Base-by-base conservation (phyloP, 2,113 vertebrate species). In the Ageneiosus marmoratus region DNA sequence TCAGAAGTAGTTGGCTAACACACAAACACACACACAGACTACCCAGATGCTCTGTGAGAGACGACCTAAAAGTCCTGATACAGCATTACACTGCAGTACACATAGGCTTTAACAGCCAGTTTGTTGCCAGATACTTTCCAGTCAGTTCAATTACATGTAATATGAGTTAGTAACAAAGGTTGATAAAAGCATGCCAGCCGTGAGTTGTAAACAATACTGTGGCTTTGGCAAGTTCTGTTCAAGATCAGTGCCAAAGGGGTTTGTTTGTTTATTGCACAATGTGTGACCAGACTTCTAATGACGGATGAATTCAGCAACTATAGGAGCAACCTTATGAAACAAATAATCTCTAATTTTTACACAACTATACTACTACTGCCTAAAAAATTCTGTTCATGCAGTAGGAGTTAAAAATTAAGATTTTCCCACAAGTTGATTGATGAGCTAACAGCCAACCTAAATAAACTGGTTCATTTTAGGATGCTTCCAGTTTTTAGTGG, bases 1-100 rank as follows among this genome's bases (percentile, higher is more conserved):
- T 67, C 44, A 65, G n/a, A 63, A 50, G 76, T 75, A 53, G 16
- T 20, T 53, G 16, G 6, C 6, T 29, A 74, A 24, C 65, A 73
- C 56, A 79, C 48, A 60, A 37, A 18, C 27, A 73, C 67, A 83
- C 48, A 58, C 50, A 16, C 50, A 41, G 3, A 41, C 41, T 41
- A 29, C n/a, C 37, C 53, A 56, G 53, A n/a, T 20, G 62, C 18
- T 58, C 44, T 74, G 37, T 76, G 78, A 80, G 74, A 44, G 34
- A 46, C 81, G 58, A 58, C 63, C 60, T 76, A 29, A 67, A 77
- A 67, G 37, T 15, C 32, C 53, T 34, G 63, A 34, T 18, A 9
- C 63, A 37, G 63, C 58, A 65, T 56, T 74, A 80, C 82, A 58
- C 48, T 78, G 22, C 20, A 55, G 50, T 51, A 53, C 32, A 58